Evolutionary conservation across 2,797 vertebrate genomes (phyloP).

Genomic region (Clangula hyemalis): DNA sequence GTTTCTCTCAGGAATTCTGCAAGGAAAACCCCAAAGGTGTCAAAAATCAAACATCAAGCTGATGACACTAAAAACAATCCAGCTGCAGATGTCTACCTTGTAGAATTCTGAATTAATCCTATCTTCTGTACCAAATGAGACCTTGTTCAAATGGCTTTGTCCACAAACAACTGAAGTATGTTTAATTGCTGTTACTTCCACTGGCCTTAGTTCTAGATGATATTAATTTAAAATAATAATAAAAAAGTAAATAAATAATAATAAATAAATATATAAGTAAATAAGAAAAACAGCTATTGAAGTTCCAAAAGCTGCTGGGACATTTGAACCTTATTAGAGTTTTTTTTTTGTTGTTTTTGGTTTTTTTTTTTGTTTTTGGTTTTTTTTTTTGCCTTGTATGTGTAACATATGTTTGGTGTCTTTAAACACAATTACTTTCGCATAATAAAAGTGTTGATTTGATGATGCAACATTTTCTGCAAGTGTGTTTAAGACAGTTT

Average conservation of each 20-base stretch:
- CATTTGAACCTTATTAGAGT: conserved; percentile 61
- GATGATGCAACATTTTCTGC: conserved; percentile 81
- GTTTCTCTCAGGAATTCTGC: background rate
- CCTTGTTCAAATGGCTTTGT: background rate
- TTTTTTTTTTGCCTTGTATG: conserved; percentile 34
- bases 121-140: background rate
- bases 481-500: conserved; percentile 84
- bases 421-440: conserved; percentile 84
- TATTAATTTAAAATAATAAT: background rate
- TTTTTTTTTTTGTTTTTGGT: background rate
- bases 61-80: too few species aligned
- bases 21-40: background rate
- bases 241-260: background rate
- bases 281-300: background rate
- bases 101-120: background rate
- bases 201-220: background rate
- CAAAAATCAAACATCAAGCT: background rate
- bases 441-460: conserved; percentile 83
- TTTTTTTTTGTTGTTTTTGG: background rate
- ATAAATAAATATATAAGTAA: background rate
- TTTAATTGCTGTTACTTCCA: background rate
- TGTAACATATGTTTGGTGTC: conserved; percentile 80
- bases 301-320: conserved; percentile 47
- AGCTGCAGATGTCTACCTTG: background rate
- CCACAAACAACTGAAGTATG: background rate